A percentile compares a stretch with the other conserved stretches of the same genome.
Evolutionary conservation across 2,113 vertebrate species (phyloP).

Genomic region (Malurus melanocephalus): DNA sequence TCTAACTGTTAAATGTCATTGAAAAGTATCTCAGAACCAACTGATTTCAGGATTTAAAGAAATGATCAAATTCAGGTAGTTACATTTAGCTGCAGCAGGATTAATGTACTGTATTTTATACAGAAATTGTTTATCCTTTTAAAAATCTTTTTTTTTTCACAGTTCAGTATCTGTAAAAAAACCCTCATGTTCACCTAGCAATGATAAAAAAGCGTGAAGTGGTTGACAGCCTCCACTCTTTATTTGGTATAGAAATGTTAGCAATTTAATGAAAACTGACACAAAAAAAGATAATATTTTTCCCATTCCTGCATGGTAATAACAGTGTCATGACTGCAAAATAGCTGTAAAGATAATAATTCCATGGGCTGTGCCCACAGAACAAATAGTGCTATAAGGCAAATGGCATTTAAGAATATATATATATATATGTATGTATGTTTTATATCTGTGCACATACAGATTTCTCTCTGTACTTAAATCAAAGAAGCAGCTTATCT

Average conservation of each 20-base stretch:
- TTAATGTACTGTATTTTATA: slow-evolving; percentile 57
- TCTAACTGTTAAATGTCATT: slow-evolving; percentile 79
- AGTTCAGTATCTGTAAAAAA: slow-evolving; percentile 1
- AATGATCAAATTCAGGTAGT: slow-evolving; percentile 47
- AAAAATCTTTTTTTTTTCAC: slow-evolving; percentile 40
- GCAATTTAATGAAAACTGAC: slow-evolving; percentile 43
- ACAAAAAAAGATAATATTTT: slow-evolving; percentile 35
- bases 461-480: background rate
- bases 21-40: slow-evolving; percentile 68
- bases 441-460: background rate
- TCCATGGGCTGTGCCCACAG: slow-evolving; percentile 37
- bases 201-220: background rate
- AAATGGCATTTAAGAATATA: slow-evolving; percentile 25
- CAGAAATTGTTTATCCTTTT: slow-evolving; percentile 70
- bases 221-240: slow-evolving; percentile 1
- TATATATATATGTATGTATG: background rate
- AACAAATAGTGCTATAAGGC: background rate
- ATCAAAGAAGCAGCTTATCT: background rate
- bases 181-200: background rate
- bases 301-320: background rate
- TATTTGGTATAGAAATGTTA: slow-evolving; percentile 46
- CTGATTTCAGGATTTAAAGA: slow-evolving; percentile 55
- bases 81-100: background rate
- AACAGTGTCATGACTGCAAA: slow-evolving; percentile 25
- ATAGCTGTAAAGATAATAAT: slow-evolving; percentile 28